phyloP scores from a whole-genome alignment of 2,797 vertebrate species.

The Mormyrops attenuatus region DNA sequence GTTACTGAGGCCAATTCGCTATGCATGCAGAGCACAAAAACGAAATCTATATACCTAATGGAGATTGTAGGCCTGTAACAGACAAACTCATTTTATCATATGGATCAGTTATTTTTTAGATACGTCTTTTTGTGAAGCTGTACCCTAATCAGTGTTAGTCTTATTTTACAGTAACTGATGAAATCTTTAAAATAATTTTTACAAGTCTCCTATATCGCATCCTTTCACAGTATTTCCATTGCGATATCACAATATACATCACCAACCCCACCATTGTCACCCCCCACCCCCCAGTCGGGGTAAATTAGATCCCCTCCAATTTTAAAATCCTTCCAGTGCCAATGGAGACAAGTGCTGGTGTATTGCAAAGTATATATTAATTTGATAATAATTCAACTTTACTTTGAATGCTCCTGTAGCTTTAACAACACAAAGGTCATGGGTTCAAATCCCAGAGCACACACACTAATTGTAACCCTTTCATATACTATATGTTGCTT shows the following conservation, averaged over 20 bases:
- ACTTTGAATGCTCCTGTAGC: neutral
- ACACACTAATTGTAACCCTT: neutral
- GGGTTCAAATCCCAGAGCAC: neutral
- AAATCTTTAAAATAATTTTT: neutral
- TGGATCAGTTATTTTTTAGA: neutral
- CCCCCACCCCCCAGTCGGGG: neutral
- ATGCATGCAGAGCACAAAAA: neutral
- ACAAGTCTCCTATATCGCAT: neutral
- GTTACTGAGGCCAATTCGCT: neutral
- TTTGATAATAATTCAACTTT: neutral
- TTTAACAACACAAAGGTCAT: neutral
- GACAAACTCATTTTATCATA: neutral
- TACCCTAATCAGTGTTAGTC: neutral
- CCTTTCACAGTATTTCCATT: neutral
- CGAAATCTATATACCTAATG: neutral
- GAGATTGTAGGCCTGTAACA: neutral
- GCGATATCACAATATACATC: neutral
- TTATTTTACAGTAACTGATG: neutral
- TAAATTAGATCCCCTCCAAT: neutral
- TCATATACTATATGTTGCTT: neutral
- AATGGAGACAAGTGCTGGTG: neutral
- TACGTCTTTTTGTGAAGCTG: neutral
- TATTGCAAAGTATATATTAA: neutral
- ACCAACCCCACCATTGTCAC: neutral
- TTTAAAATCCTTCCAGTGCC: neutral